phyloP scores from a whole-genome alignment of 2,888 invertebrate genomes.

The Aplocera efformata region DNA sequence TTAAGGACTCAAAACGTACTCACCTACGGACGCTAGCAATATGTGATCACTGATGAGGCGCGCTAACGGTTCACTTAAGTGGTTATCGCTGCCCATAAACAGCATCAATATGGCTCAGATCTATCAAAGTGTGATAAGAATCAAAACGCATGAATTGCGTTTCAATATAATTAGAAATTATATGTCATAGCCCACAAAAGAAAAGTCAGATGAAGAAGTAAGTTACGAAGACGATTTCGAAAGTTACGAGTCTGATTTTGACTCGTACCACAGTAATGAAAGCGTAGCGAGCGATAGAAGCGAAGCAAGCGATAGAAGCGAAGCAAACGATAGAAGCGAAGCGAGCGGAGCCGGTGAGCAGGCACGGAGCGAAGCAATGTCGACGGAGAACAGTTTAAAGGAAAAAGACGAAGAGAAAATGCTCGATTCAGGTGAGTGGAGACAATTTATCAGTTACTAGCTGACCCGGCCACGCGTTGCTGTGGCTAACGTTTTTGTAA shows the following conservation, averaged over 20 bases:
- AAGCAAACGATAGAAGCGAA: constrained; percentile 7
- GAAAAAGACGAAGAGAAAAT: constrained; percentile 61
- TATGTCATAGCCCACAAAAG: constrained; percentile 26
- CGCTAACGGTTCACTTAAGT: too few species aligned
- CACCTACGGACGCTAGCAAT: too few species aligned
- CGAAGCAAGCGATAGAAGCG: constrained; percentile 7
- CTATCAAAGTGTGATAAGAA: too few species aligned
- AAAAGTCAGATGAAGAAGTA: constrained; percentile 52
- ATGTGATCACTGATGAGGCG: too few species aligned
- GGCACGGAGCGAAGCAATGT: constrained; percentile 12
- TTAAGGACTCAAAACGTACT: too few species aligned
- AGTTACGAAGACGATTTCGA: constrained; percentile 77
- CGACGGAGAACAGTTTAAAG: constrained; percentile 29
- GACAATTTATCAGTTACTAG: too few species aligned
- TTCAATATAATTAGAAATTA: background rate
- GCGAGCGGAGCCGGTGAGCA: constrained; percentile 11
- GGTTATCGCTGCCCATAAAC: too few species aligned
- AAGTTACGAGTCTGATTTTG: constrained; percentile 75
- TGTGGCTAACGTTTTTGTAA: too few species aligned
- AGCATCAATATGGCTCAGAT: too few species aligned
- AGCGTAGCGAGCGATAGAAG: constrained; percentile 15
- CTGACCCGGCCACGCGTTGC: too few species aligned
- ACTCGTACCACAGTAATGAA: constrained; percentile 58
- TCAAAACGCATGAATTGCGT: too few species aligned
- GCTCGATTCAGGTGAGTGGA: constrained; percentile 60